Conservation (phyloP, 2,888 invertebrate genomes). For the Pinctada fucata region DNA sequence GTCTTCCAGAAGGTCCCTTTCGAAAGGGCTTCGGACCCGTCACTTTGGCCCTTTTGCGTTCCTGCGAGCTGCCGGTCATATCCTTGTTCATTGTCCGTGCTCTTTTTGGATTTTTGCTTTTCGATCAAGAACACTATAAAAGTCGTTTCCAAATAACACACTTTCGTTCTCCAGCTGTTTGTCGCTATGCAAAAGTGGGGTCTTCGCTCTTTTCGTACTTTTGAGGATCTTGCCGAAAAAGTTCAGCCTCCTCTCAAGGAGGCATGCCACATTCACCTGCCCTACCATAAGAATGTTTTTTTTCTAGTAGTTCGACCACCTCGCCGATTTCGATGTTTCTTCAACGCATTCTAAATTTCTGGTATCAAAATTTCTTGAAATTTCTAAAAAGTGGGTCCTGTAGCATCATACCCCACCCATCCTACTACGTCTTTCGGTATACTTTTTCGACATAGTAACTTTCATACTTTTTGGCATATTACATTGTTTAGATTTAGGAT, state of each 20-base stretch:
- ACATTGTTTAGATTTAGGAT: no score
- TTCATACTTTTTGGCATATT: no score
- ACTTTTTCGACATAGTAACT: no score
- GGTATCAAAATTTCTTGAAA: no score
- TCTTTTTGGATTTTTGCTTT: conserved; percentile 19
- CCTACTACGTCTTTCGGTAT: no score
- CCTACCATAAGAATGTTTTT: background rate
- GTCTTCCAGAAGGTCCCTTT: background rate
- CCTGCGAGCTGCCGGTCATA: background rate
- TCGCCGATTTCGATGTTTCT: background rate
- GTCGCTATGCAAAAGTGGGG: background rate
- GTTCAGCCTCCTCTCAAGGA: background rate
- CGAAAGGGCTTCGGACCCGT: background rate
- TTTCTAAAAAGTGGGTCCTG: no score
- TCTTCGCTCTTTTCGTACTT: conserved; percentile 12
- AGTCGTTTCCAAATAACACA: background rate
- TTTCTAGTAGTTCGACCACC: background rate
- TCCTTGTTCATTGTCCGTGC: conserved; percentile 14
- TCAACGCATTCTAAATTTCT: no score
- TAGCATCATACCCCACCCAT: no score
- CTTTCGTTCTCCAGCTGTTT: conserved; percentile 1
- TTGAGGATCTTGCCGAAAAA: background rate
- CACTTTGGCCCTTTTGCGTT: background rate
- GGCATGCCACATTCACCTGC: background rate
- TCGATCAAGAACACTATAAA: conserved; percentile 19